Conservation (phyloP, 1,140 invertebrate species). For the Penaeus indicus region DNA sequence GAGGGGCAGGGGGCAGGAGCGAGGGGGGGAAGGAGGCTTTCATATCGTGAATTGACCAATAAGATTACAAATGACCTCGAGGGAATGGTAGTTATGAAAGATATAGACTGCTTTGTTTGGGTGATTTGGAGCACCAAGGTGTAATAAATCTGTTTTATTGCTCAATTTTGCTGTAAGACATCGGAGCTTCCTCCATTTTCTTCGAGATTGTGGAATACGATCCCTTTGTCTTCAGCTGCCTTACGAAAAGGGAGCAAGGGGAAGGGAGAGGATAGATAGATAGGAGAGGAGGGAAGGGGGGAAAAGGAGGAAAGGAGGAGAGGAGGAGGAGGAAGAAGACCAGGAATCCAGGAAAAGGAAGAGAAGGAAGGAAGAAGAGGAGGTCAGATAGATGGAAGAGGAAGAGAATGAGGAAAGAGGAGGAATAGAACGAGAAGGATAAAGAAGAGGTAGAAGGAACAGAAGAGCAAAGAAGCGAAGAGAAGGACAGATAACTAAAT, state of each 20-base stretch:
- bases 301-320: background rate
- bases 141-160: constrained; percentile 61
- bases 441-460: background rate
- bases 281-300: background rate
- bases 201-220: constrained; percentile 43
- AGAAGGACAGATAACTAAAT: background rate
- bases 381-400: background rate
- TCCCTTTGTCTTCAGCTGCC: constrained; percentile 41
- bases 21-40: background rate
- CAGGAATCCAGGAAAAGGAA: background rate
- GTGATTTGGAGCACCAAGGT: constrained; percentile 54
- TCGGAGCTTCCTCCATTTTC: constrained; percentile 45
- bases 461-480: background rate
- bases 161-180: constrained; percentile 54
- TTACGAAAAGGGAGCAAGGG: background rate
- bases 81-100: constrained; percentile 35
- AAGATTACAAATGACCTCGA: constrained; percentile 48
- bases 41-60: constrained; percentile 57
- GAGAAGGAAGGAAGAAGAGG: background rate
- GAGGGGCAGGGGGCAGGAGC: too few relatives aligned
- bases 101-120: constrained; percentile 55
- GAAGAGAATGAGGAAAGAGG: background rate
- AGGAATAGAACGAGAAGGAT: background rate
- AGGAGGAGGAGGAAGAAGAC: background rate
- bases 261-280: background rate